Base-by-base conservation (phyloP, 2,113 vertebrate species). In the Solea solea region DNA sequence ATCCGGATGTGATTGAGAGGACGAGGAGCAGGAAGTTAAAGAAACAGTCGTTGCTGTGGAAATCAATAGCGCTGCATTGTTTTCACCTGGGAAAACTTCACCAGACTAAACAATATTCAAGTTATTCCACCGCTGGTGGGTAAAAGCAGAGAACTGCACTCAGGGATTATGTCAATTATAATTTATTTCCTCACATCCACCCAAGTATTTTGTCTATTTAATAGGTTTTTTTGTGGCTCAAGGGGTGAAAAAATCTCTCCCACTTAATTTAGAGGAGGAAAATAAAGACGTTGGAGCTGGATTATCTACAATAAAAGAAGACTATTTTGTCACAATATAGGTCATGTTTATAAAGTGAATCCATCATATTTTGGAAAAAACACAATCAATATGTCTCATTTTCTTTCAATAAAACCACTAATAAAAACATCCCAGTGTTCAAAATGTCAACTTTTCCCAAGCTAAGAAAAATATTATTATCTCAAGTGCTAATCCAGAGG, bases 11-110 rank as follows among this genome's bases (percentile, higher is more conserved):
- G n/a, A n/a, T n/a, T n/a, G 44, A 68, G 49, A 57, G 61, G 69
- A 72, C 54, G 28, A 42, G 57, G 44, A 82, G 74, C 52, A 58
- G 48, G 70, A 78, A 58, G 58, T 66, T 84, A 59, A 70, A 77
- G 68, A 86, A 72, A 54, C 66, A 61, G 64, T 76, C 76, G 68
- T 69, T 56, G 40, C 63, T 63, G 64, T 80, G 77, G 72, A 76
- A 86, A 89, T 89, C 87, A 81, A 88, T 87, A 88, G 72, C 48
- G 72, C 69, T 69, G 80, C 71, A 25, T 72, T 82, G 65, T 88
- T 89, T 83, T 69, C 75, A 89, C 75, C 81, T 87, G 85, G 78
- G 15, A 83, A 63, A 57, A 42, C 59, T 72, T 73, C 72, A 83
- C 21, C 82, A 76, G 76, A 88, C 58, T 78, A 72, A 81, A 83